A percentile compares a stretch with the other conserved stretches of the same genome.
Conservation (phyloP, 2,797 vertebrate species). For the Simalia tracyae region DNA sequence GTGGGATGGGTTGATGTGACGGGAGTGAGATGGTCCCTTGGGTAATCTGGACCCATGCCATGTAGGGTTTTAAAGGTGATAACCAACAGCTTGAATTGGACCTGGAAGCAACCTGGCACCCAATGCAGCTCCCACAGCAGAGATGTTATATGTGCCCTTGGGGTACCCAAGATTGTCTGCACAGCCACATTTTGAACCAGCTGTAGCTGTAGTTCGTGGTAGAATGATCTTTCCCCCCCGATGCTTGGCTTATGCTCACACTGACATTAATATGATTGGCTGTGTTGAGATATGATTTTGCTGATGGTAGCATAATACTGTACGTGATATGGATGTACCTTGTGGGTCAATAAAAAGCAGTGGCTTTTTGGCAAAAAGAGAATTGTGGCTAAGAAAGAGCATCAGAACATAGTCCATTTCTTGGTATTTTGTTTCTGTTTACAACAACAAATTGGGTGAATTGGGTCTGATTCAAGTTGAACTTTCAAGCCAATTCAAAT, state of each 20-base stretch:
- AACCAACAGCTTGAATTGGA: no score
- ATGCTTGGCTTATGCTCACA: neutral
- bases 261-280: neutral
- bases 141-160: no score
- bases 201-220: neutral
- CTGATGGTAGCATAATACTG: neutral
- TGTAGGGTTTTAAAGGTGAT: no score
- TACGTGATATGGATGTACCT: neutral
- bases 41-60: no score
- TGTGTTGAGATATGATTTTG: neutral
- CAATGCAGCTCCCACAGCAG: no score
- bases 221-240: neutral
- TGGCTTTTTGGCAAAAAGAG: neutral
- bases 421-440: conserved; percentile 19
- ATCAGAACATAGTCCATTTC: conserved; percentile 14
- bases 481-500: neutral
- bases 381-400: neutral
- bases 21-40: no score
- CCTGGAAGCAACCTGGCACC: no score
- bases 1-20: no score
- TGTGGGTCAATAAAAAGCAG: neutral
- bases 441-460: neutral
- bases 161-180: no score
- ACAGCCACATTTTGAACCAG: no score
- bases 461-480: neutral